A percentile compares a stretch with the other conserved stretches of the same genome.
Conservation (phyloP, 2,797 vertebrate genomes). For the Lutjanus argentimaculatus region DNA sequence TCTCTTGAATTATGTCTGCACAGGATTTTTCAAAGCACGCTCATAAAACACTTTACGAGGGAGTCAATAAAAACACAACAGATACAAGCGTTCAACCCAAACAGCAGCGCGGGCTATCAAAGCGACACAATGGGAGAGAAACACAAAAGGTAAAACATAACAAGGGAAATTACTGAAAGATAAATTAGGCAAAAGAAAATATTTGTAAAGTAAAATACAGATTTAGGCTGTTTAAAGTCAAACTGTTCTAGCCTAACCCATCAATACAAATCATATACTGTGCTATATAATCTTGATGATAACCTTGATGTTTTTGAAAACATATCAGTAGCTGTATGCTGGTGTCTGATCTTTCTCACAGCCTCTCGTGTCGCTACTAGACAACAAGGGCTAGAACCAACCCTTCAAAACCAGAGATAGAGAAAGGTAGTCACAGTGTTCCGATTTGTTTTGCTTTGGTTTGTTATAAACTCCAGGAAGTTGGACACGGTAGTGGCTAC, state of each 20-base stretch:
- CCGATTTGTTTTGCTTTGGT: no score
- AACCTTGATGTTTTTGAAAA: neutral
- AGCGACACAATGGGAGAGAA: constrained; percentile 15
- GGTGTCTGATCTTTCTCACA: neutral
- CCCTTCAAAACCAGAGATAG: no score
- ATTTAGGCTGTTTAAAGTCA: neutral
- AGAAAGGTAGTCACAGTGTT: no score
- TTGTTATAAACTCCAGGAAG: no score
- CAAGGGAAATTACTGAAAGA: neutral
- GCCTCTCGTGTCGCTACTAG: neutral
- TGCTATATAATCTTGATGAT: neutral
- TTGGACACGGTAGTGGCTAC: no score
- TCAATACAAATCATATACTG: neutral
- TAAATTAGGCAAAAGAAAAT: neutral
- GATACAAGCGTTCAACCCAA: neutral
- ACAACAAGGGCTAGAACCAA: no score
- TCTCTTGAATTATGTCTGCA: neutral
- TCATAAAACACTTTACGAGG: constrained; percentile 21
- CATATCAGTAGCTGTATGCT: neutral
- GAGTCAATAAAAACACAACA: constrained; percentile 27
- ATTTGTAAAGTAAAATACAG: neutral
- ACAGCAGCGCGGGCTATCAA: neutral
- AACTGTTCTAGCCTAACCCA: neutral
- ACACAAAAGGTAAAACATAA: neutral
- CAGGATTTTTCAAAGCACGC: constrained; percentile 10